Base-by-base conservation (phyloP, 2,888 invertebrate species). In the Bimastos eiseni region DNA sequence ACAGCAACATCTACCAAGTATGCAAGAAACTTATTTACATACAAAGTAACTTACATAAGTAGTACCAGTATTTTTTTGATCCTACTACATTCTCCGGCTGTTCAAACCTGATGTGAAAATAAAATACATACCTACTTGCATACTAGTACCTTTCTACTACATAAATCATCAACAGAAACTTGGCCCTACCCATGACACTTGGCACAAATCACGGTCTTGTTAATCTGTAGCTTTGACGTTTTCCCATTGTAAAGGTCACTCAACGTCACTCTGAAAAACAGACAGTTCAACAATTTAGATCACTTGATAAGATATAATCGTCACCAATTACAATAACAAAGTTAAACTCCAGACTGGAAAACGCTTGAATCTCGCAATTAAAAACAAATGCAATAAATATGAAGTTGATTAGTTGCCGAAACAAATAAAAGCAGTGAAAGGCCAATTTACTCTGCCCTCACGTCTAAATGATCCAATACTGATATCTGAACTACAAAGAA, bases 201-300 rank as follows among this genome's bases (percentile, higher is more conserved):
- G 84, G 44, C 55, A 89, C 91, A 91, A 17, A 91, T 89, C 55
- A 91, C 91, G 17, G 90, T 86, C 49, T 89, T 88, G 38, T 88
- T 91, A 19, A 91, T 55, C 37, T 90, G 89, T 37, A 91, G 88
- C 55, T 91, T 91, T 33, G 90, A 70, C 83, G 91, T 90, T 83
- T 91, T 91, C n/a, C 91, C 91, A 84, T 91, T 97, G 95, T 98
- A 98, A 94, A 98, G 96, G 94, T 98, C 98, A 95, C 98, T 98
- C 93, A 98, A 95, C 19, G 98, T 96, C 15, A 98, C 97, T 95
- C 96, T 96, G 94, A n/a, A 95, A 91, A 90, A 91, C 6, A 70
- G 13, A 30, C 70, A 70, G 30, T n/a, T 30, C 13, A 30, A n/a
- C n/a, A 30, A n/a, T 70, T 70, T 0, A n/a, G 1, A 70, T 70